These are phyloP conservation scores for Myocastor coypus DNA, from an alignment of 2,113 vertebrate genomes.

Conservation along the genomic window DNA sequence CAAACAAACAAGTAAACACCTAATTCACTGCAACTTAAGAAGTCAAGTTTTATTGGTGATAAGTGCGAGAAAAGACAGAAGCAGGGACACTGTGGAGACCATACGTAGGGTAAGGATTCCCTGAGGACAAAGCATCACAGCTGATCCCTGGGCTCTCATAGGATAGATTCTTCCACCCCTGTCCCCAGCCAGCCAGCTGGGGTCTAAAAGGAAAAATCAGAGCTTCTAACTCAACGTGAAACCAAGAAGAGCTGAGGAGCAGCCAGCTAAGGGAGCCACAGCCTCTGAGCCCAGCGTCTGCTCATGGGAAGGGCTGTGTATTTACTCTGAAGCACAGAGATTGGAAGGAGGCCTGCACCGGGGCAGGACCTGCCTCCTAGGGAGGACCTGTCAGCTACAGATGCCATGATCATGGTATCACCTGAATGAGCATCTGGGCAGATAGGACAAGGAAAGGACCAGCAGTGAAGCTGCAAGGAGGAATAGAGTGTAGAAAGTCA, in stretches of 20 bases:
- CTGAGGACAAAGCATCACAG: fast-evolving
- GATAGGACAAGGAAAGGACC: not conserved
- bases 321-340: no score
- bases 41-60: not conserved
- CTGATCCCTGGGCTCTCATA: not conserved
- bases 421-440: not conserved
- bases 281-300: not conserved
- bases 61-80: not conserved
- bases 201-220: not conserved
- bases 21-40: not conserved
- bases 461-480: not conserved
- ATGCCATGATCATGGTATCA: not conserved
- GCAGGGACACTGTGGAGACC: not conserved
- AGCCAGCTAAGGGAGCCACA: not conserved
- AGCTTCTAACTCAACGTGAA: not conserved
- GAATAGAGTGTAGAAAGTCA: no score
- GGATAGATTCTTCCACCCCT: no score
- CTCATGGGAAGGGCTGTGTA: not conserved
- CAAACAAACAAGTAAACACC: not conserved
- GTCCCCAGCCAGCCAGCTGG: not conserved
- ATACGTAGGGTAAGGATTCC: not conserved
- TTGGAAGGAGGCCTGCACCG: not conserved
- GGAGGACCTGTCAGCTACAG: not conserved
- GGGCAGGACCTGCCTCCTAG: not conserved
- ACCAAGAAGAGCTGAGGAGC: not conserved